Percentiles rank a stretch among this genome's conserved stretches.
These are phyloP conservation scores for Pachyrhynchus sulphureomaculatus DNA, from an alignment of 1,140 invertebrate species.

Conservation along the genomic window DNA sequence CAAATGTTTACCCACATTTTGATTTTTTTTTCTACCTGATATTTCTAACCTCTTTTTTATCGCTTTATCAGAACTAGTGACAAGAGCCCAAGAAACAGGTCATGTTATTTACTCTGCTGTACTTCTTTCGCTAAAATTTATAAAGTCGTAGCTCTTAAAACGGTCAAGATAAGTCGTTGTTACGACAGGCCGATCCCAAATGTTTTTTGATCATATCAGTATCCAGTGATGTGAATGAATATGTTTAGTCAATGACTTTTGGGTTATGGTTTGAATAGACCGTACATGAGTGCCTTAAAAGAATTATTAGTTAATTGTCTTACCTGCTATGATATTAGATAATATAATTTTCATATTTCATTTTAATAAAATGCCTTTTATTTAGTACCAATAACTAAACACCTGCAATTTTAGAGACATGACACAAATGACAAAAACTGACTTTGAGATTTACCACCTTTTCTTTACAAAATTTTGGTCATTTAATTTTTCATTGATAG, in stretches of 20 bases:
- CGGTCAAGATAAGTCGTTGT: slow-evolving; percentile 19
- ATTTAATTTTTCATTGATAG: no score
- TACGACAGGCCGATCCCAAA: slow-evolving; percentile 23
- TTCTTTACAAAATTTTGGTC: no score
- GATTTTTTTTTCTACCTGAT: background rate
- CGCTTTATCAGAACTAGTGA: slow-evolving; percentile 14
- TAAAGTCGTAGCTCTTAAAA: slow-evolving; percentile 24
- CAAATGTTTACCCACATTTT: no score
- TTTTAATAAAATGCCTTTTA: no score
- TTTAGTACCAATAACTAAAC: no score
- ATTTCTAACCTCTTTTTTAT: slow-evolving; percentile 10
- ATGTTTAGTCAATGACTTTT: slow-evolving; percentile 17
- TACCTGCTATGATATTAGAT: no score
- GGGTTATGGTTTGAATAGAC: background rate
- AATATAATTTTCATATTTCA: no score
- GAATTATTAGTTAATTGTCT: no score
- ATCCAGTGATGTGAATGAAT: slow-evolving; percentile 19
- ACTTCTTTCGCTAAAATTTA: slow-evolving; percentile 23
- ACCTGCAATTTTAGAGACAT: no score
- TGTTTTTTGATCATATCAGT: slow-evolving; percentile 20
- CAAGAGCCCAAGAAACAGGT: slow-evolving; percentile 14
- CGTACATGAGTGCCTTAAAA: no score
- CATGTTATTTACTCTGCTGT: slow-evolving; percentile 11
- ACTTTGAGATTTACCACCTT: no score
- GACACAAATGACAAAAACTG: no score